Percentiles rank a stretch among this genome's conserved stretches.
Conservation (phyloP, 2,797 vertebrate genomes). For the Bovichtus variegatus region DNA sequence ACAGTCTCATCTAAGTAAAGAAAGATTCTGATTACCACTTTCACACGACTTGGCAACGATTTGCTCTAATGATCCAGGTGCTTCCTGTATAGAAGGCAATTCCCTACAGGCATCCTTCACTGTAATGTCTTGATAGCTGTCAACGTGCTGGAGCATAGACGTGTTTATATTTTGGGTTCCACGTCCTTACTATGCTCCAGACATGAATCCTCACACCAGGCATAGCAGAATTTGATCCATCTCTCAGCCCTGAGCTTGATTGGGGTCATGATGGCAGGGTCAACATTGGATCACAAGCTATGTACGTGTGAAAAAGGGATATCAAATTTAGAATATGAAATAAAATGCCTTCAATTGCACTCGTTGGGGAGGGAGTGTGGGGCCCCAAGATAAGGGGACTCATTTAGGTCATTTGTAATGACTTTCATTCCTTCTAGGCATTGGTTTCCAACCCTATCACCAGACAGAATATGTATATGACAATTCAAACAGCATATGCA, state of each 20-base stretch:
- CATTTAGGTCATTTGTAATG: background rate
- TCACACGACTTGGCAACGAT: conserved; percentile 10
- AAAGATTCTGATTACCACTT: conserved; percentile 25
- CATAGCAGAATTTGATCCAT: background rate
- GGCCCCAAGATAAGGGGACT: too few species aligned
- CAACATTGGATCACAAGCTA: background rate
- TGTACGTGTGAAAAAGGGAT: conserved; percentile 21
- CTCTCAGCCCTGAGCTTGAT: conserved; percentile 6
- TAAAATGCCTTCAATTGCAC: background rate
- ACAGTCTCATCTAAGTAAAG: conserved; percentile 29
- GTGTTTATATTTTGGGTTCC: background rate
- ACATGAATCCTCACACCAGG: background rate
- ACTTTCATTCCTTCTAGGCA: background rate
- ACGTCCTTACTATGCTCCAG: background rate
- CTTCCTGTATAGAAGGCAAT: conserved; percentile 38
- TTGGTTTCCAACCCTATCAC: background rate
- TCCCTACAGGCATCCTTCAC: conserved; percentile 22
- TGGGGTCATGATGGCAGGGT: conserved; percentile 5
- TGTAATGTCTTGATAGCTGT: conserved; percentile 9
- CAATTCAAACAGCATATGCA: background rate
- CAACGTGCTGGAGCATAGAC: background rate
- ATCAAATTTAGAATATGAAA: background rate
- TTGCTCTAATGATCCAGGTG: conserved; percentile 34
- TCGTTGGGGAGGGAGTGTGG: background rate
- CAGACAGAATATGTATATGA: background rate